Evolutionary conservation across 2,113 vertebrate genomes (phyloP), one percentile per base, ranked within the genome.

Genomic region (Beaufortia kweichowensis): DNA sequence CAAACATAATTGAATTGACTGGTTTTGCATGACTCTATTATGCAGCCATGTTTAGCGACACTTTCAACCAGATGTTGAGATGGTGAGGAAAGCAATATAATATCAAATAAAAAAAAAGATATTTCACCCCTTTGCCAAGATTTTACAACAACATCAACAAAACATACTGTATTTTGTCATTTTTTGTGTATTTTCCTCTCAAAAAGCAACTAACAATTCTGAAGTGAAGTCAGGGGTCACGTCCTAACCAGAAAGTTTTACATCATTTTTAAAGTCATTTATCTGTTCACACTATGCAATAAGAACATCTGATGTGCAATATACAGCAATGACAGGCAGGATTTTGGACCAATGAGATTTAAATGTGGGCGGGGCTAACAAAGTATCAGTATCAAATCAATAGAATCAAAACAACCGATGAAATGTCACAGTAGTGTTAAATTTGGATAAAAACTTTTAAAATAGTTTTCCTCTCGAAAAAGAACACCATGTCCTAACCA

Each of bases 191-290:
- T 57, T 73, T 9, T 55, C 26, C 59, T 79, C 35, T 35, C 14
- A 31, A 29, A 71, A 70, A 68, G 21, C 10, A 67, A 73, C 72
- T 85, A 75, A 55, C 71, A 76, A 77, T 23, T 56, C 55, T 63
- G 75, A 69, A 67, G 41, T 57, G 43, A 78, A 74, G 69, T 77
- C 31, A 70, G 24, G 69, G 21, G 53, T 60, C 35, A n/a, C 26
- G 55, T 26, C 55, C 69, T 21, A 72, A 41, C 69, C 48, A 17
- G 50, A n/a, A 73, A 23, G 24, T 28, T 76, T 39, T 46, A 17
- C 15, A 3, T 17, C 15, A 46, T 9, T n/a, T n/a, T n/a, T n/a
- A n/a, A n/a, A n/a, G n/a, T 3, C 11, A 7, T 21, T 21, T 53
- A 8, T n/a, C 48, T 6, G 7, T 21, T 3, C 48, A 53, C 48